A percentile compares a stretch with the other conserved stretches of the same genome.
Evolutionary conservation across 2,797 vertebrate species (phyloP).

Genomic region (Phylloscopus collybita): DNA sequence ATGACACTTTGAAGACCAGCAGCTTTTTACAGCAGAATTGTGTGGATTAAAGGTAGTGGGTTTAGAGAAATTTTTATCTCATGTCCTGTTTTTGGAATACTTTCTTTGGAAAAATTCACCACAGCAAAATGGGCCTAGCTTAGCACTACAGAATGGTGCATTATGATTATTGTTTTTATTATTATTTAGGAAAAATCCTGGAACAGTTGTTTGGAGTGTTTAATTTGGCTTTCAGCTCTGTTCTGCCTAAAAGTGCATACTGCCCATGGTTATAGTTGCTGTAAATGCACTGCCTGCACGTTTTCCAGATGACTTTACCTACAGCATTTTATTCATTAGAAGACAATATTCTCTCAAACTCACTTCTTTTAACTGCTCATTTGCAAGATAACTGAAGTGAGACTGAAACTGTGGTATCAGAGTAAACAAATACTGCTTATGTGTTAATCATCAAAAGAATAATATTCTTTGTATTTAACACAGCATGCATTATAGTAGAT

Average conservation of each 20-base stretch:
- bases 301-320: background rate
- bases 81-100: background rate
- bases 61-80: background rate
- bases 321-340: background rate
- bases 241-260: background rate
- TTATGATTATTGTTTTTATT: background rate
- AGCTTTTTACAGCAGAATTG: background rate
- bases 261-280: background rate
- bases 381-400: background rate
- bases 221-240: background rate
- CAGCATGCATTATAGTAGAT: background rate
- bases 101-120: background rate
- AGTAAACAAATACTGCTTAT: background rate
- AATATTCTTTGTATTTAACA: background rate
- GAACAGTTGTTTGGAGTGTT: background rate
- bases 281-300: background rate
- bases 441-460: background rate
- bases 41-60: background rate
- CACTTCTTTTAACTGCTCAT: background rate
- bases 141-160: background rate
- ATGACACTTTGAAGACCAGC: background rate
- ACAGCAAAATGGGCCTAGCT: background rate
- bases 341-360: background rate
- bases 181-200: background rate
- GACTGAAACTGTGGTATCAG: background rate